Conservation (phyloP, 2,888 invertebrate genomes). For the Scaptomyza caliginosa region DNA sequence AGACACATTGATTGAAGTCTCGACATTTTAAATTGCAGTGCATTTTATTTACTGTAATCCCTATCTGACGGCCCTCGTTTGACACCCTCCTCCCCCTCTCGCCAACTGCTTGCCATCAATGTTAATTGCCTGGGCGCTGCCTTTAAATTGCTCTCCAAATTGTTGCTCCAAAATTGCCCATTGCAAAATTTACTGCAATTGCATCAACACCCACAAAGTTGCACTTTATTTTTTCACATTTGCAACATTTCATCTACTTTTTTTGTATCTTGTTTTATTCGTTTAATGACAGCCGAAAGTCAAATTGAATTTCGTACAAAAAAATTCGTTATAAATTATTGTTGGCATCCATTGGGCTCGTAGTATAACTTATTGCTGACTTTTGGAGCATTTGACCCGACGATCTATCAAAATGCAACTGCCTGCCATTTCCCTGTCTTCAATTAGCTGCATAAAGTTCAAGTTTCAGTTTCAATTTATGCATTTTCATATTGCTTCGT, state of each 20-base stretch:
- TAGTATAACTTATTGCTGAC: conserved; percentile 20
- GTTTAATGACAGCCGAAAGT: conserved; percentile 52
- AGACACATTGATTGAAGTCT: conserved; percentile 64
- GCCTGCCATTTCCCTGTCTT: conserved; percentile 39
- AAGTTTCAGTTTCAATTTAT: conserved; percentile 73
- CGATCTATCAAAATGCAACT: conserved; percentile 54
- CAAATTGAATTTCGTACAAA: conserved; percentile 63
- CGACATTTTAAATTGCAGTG: conserved; percentile 46
- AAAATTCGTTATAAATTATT: conserved; percentile 14
- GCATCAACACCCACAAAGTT: conserved; percentile 56
- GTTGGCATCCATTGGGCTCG: conserved; percentile 29
- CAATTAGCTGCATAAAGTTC: conserved; percentile 74
- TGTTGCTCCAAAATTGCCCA: conserved; percentile 45
- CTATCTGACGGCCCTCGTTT: neutral
- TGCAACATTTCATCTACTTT: neutral
- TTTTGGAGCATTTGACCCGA: conserved; percentile 9
- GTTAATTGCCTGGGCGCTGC: conserved; percentile 58
- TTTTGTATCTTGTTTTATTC: conserved; percentile 22
- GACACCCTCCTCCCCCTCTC: neutral
- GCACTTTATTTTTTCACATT: conserved; percentile 15
- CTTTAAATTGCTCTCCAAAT: conserved; percentile 57
- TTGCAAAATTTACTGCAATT: conserved; percentile 46
- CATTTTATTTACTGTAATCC: conserved; percentile 39
- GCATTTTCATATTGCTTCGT: conserved; percentile 54
- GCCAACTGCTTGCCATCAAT: conserved; percentile 40